These are phyloP conservation scores for Sigmodon hispidus DNA, from an alignment of 2,113 vertebrate species.

Conservation along the genomic window DNA sequence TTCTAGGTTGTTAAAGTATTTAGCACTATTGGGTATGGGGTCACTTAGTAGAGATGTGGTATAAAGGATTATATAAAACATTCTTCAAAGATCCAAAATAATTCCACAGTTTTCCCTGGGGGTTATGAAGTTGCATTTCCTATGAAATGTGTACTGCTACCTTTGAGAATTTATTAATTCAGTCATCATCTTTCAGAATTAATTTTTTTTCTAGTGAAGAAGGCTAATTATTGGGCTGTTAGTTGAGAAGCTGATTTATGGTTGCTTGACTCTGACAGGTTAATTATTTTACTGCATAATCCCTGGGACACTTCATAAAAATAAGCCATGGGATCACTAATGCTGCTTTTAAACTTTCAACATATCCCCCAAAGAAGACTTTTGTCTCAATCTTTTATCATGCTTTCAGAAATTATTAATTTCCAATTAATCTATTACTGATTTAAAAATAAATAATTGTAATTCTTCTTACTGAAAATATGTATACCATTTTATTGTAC, in stretches of 20 bases:
- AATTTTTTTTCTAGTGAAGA: neutral
- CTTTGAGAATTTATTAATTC: conserved; percentile 2
- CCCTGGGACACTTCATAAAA: neutral
- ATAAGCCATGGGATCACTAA: neutral
- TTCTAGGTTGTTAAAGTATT: neutral
- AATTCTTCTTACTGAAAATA: neutral
- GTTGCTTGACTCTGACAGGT: neutral
- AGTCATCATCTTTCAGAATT: neutral
- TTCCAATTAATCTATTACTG: neutral
- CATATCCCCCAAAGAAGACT: neutral
- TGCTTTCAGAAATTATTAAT: conserved; percentile 37
- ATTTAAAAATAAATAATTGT: neutral
- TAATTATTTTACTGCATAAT: neutral
- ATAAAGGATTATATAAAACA: neutral
- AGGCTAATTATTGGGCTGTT: neutral
- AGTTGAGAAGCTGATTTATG: neutral
- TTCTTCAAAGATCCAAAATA: neutral
- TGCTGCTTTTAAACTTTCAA: neutral
- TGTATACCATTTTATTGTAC: neutral
- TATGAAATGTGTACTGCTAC: neutral
- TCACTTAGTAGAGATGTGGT: neutral
- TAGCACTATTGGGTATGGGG: neutral
- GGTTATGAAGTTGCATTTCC: neutral
- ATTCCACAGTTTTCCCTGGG: neutral
- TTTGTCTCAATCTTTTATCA: neutral